These are phyloP conservation scores for Myioborus melanocephalus DNA, from an alignment of 2,797 vertebrate genomes.

Conservation along the genomic window DNA sequence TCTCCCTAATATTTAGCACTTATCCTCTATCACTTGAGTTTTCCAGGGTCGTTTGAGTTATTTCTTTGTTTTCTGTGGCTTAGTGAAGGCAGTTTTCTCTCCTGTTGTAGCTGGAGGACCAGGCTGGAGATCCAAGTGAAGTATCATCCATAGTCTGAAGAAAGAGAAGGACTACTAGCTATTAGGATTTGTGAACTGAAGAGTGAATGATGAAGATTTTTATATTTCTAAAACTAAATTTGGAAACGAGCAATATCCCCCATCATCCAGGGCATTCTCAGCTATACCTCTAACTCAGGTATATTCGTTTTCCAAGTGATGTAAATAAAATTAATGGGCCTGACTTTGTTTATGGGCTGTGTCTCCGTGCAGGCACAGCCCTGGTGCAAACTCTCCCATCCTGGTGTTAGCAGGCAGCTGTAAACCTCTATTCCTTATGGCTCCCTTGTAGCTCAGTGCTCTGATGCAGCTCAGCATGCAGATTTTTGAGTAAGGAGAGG, in stretches of 20 bases:
- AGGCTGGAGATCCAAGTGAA: not conserved
- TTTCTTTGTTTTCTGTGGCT: not conserved
- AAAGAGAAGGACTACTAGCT: not conserved
- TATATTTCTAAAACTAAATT: not conserved
- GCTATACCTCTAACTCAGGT: not conserved
- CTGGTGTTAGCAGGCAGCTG: not conserved
- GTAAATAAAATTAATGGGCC: not conserved
- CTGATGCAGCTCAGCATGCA: constrained; percentile 56
- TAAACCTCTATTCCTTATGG: constrained; percentile 10
- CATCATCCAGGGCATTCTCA: not conserved
- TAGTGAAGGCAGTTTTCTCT: not conserved
- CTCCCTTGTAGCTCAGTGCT: constrained; percentile 35
- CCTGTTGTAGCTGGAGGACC: not conserved
- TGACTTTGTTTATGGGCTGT: not conserved
- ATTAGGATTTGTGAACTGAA: not conserved
- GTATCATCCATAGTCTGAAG: not conserved
- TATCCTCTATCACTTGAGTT: accelerated
- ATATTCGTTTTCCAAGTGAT: not conserved
- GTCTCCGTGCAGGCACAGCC: not conserved
- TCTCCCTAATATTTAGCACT: not conserved
- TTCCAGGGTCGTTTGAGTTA: not conserved
- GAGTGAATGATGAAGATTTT: not conserved
- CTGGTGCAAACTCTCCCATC: not conserved
- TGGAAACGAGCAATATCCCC: not conserved
- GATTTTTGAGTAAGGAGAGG: constrained; percentile 40